Conservation (phyloP, 2,888 invertebrate species). For the Ormia ochracea region DNA sequence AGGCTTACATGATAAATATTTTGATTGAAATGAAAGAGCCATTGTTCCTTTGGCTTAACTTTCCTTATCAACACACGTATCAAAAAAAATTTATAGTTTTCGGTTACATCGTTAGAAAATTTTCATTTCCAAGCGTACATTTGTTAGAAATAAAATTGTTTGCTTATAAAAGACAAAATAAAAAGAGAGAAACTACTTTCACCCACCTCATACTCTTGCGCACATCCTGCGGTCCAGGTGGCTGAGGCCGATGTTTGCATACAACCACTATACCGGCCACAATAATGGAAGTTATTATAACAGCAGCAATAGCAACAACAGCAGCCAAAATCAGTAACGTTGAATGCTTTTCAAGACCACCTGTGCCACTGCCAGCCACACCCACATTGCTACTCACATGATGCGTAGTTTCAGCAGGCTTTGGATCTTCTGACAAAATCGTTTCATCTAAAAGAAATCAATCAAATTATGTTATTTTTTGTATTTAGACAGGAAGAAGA, state of each 20-base stretch:
- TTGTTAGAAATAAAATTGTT: too few relatives aligned
- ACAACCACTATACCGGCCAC: slow-evolving; percentile 77
- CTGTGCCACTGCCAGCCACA: slow-evolving; percentile 63
- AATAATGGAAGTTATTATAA: slow-evolving; percentile 78
- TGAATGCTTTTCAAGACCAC: slow-evolving; percentile 75
- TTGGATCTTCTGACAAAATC: slow-evolving; percentile 77
- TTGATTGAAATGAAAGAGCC: too few relatives aligned
- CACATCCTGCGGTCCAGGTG: slow-evolving; percentile 78
- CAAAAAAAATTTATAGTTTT: too few relatives aligned
- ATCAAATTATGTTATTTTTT: too few relatives aligned
- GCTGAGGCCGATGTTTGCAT: slow-evolving; percentile 76
- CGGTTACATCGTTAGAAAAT: too few relatives aligned
- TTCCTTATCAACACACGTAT: too few relatives aligned
- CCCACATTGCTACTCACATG: slow-evolving; percentile 70
- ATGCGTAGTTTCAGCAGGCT: slow-evolving; percentile 77
- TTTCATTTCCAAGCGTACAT: too few relatives aligned
- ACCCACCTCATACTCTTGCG: slow-evolving; percentile 77
- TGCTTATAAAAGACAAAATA: background rate
- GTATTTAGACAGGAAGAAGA: too few relatives aligned
- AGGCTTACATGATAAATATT: too few relatives aligned
- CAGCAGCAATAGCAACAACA: slow-evolving; percentile 77
- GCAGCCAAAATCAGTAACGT: slow-evolving; percentile 76
- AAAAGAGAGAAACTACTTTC: background rate
- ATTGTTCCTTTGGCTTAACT: too few relatives aligned
- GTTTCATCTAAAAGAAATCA: slow-evolving; percentile 74